These are phyloP conservation scores for Argya squamiceps DNA, from an alignment of 2,797 vertebrate species.

Conservation along the genomic window DNA sequence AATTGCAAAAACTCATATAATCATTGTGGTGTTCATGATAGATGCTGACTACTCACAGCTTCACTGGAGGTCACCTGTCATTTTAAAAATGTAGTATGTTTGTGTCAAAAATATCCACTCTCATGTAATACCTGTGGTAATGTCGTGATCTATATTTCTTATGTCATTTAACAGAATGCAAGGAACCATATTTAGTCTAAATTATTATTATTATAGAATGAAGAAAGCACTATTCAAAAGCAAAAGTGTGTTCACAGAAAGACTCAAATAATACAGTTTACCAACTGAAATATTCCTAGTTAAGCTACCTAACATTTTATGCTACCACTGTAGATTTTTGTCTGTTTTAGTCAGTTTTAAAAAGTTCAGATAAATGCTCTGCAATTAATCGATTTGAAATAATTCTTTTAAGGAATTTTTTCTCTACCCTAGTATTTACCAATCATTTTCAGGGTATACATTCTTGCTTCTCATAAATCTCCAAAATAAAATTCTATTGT, in stretches of 20 bases:
- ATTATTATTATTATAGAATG: neutral
- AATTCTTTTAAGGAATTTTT: neutral
- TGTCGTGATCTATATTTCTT: neutral
- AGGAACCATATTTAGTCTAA: neutral
- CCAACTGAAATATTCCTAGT: neutral
- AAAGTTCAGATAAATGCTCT: neutral
- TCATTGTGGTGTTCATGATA: neutral
- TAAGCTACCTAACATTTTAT: neutral
- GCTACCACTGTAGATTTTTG: neutral
- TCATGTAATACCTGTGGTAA: neutral
- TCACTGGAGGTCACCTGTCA: neutral
- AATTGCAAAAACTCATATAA: neutral
- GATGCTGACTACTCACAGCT: neutral
- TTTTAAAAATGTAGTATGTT: neutral
- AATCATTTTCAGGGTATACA: neutral
- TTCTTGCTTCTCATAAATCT: neutral
- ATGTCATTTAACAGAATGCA: neutral
- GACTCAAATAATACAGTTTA: neutral
- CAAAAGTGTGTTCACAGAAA: neutral
- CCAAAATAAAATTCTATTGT: neutral
- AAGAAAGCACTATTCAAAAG: neutral
- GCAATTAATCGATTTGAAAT: neutral
- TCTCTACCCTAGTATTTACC: neutral
- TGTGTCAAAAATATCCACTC: neutral
- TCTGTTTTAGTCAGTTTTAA: neutral